phyloP scores from a whole-genome alignment of 2,888 invertebrate genomes.

The Aradus depressus region DNA sequence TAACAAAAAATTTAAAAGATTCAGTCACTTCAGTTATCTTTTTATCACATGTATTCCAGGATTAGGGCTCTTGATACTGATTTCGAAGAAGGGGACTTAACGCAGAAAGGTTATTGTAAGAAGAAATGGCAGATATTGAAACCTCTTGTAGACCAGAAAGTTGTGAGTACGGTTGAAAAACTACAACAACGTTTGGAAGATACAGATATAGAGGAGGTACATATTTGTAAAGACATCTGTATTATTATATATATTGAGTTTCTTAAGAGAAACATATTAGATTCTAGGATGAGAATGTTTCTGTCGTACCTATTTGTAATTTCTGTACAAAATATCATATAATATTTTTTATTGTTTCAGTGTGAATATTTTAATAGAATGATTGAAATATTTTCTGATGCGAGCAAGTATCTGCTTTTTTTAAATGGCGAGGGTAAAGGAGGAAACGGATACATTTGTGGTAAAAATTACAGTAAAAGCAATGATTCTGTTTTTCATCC shows the following conservation, averaged over 20 bases:
- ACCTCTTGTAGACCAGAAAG: conserved; percentile 25
- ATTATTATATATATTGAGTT: not conserved
- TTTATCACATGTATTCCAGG: conserved; percentile 25
- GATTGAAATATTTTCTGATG: conserved; percentile 19
- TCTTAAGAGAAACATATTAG: not conserved
- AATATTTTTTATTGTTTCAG: conserved; percentile 19
- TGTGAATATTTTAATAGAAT: conserved; percentile 27
- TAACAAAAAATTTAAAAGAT: not conserved
- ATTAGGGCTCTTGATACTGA: conserved; percentile 29
- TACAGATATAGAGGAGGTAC: conserved; percentile 30
- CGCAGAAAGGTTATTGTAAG: conserved; percentile 32
- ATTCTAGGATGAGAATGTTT: not conserved
- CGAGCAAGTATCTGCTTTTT: not conserved
- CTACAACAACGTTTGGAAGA: conserved; percentile 28
- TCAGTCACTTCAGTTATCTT: not conserved
- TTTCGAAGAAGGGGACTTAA: conserved; percentile 30
- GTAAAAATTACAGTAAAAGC: too few relatives aligned
- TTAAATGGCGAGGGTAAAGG: not conserved
- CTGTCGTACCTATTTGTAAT: not conserved
- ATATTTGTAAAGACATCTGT: conserved; percentile 3
- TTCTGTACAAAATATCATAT: not conserved
- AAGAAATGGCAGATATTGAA: conserved; percentile 32
- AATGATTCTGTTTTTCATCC: too few relatives aligned
- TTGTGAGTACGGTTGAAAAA: conserved; percentile 24
- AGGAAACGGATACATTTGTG: too few relatives aligned